Conservation (phyloP, 1,140 invertebrate genomes). For the Bradynema listronoti region DNA sequence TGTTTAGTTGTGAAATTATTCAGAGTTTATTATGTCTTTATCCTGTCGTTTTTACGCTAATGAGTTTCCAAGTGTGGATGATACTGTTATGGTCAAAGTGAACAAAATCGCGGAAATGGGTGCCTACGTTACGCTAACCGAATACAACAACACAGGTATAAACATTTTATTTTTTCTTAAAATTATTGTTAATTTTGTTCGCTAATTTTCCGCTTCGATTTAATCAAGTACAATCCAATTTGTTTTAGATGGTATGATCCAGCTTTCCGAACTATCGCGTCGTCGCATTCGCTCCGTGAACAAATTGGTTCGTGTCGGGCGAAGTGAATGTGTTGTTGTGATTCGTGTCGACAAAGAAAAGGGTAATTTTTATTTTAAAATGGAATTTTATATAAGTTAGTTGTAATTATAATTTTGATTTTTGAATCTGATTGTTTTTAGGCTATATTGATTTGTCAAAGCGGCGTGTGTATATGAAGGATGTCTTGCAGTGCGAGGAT, state of each 20-base stretch:
- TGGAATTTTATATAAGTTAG: not conserved
- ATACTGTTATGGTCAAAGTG: slow-evolving; percentile 99
- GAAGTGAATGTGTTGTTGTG: slow-evolving; percentile 96
- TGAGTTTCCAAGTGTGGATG: slow-evolving; percentile 94
- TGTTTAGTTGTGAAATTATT: too few relatives aligned
- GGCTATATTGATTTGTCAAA: slow-evolving; percentile 99
- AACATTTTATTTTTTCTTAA: not conserved
- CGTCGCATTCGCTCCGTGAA: slow-evolving; percentile 98
- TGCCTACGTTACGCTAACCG: slow-evolving; percentile 84
- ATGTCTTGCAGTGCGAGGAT: slow-evolving; percentile 95
- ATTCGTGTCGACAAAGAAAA: slow-evolving; percentile 99
- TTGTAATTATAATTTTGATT: not conserved
- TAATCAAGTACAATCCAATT: too few relatives aligned
- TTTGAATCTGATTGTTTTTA: slow-evolving; percentile 58
- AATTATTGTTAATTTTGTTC: not conserved
- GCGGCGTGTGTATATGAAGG: slow-evolving; percentile 91
- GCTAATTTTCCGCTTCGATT: too few relatives aligned
- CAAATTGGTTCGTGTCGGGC: slow-evolving; percentile 94
- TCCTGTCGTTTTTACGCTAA: slow-evolving; percentile 95
- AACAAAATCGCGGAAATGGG: slow-evolving; percentile 98
- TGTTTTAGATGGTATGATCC: slow-evolving; percentile 62
- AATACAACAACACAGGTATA: slow-evolving; percentile 95
- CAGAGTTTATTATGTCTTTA: slow-evolving; percentile 61
- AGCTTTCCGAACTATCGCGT: slow-evolving; percentile 83
- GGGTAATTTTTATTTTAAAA: slow-evolving; percentile 64